Evolutionary conservation across 1,140 invertebrate genomes (phyloP).

Genomic region (Sipha flava): DNA sequence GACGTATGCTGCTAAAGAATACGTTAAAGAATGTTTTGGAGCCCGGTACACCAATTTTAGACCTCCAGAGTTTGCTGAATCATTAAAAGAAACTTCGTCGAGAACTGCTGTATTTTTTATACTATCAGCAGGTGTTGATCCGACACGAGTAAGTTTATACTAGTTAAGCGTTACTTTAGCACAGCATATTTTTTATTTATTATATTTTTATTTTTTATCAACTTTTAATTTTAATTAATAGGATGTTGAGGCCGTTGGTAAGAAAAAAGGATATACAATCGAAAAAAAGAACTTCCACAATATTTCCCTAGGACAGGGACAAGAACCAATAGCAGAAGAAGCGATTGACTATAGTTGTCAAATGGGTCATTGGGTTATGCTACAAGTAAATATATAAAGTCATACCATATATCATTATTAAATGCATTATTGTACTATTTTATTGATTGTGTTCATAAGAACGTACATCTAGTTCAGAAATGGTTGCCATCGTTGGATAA

Average conservation of each 20-base stretch:
- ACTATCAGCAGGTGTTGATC: conserved; percentile 88
- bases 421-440: neutral
- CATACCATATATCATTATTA: too few relatives aligned
- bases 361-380: conserved; percentile 86
- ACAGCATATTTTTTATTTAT: too few relatives aligned
- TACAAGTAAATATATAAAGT: conserved; percentile 48
- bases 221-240: too few relatives aligned
- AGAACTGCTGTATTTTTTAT: conserved; percentile 90
- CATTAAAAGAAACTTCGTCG: conserved; percentile 75
- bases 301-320: conserved; percentile 88
- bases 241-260: conserved; percentile 73
- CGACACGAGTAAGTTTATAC: conserved; percentile 65
- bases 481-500: conserved; percentile 86
- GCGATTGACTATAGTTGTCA: conserved; percentile 68
- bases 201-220: too few relatives aligned
- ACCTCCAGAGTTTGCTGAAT: conserved; percentile 70
- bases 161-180: too few relatives aligned
- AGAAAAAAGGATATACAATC: conserved; percentile 68
- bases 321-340: conserved; percentile 81
- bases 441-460: conserved; percentile 49
- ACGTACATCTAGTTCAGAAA: conserved; percentile 82
- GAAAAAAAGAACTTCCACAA: conserved; percentile 83
- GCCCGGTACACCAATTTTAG: conserved; percentile 70
- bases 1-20: conserved; percentile 56
- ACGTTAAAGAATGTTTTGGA: conserved; percentile 76